Conservation (phyloP, 2,797 vertebrate species). For the Anableps anableps region DNA sequence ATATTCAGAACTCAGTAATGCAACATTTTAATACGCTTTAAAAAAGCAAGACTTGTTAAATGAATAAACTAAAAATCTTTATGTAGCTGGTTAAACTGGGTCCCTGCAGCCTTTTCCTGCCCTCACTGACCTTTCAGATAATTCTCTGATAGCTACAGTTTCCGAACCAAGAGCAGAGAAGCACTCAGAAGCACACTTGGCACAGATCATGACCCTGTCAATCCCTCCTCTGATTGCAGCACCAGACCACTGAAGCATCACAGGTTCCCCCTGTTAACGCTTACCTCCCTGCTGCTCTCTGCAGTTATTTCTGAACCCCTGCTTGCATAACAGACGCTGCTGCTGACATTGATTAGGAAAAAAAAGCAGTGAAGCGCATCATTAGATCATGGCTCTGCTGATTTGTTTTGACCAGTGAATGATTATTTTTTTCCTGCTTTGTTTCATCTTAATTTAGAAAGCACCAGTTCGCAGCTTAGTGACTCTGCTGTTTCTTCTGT, state of each 20-base stretch:
- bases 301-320: conserved; percentile 37
- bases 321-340: conserved; percentile 46
- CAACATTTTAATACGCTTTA: neutral
- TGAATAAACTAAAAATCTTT: neutral
- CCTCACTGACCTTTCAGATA: conserved; percentile 2
- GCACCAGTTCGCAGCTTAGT: too few species aligned
- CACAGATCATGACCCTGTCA: conserved; percentile 55
- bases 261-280: conserved; percentile 28
- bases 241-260: conserved; percentile 34
- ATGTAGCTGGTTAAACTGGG: neutral
- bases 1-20: neutral
- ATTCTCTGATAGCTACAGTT: conserved; percentile 15
- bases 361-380: conserved; percentile 30
- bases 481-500: neutral
- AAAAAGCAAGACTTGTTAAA: neutral
- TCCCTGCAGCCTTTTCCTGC: neutral
- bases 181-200: conserved; percentile 7
- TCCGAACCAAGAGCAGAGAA: conserved; percentile 23
- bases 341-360: conserved; percentile 50
- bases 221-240: conserved; percentile 57
- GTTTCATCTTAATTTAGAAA: neutral
- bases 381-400: conserved; percentile 17
- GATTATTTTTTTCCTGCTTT: conserved; percentile 12
- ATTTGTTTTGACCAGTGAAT: conserved; percentile 20
- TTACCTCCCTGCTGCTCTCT: conserved; percentile 37